Percentiles rank a stretch among this genome's conserved stretches.
Conservation (phyloP, 2,113 vertebrate species). For the Paralichthys olivaceus region DNA sequence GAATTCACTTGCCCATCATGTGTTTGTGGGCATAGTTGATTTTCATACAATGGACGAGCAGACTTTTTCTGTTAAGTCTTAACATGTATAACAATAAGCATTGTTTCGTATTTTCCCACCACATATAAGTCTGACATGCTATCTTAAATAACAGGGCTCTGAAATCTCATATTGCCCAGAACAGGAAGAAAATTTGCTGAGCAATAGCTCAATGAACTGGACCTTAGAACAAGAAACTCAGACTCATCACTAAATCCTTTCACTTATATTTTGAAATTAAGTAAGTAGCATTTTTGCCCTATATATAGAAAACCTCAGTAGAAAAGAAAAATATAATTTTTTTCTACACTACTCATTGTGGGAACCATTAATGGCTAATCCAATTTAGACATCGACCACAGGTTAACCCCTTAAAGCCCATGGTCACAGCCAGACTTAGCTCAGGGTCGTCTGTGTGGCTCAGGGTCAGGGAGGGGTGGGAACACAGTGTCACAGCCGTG, state of each 20-base stretch:
- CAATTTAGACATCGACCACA: slow-evolving; percentile 3
- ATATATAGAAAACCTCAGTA: not conserved
- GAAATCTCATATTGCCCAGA: slow-evolving; percentile 4
- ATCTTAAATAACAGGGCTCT: slow-evolving; percentile 7
- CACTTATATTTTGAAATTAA: too few species aligned
- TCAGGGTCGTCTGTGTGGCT: not conserved
- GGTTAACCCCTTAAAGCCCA: slow-evolving; percentile 5
- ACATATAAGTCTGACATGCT: slow-evolving; percentile 5
- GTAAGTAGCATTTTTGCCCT: too few species aligned
- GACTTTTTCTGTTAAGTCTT: not conserved
- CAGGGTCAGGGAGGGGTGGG: slow-evolving; percentile 16
- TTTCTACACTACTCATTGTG: not conserved
- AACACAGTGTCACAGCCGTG: slow-evolving; percentile 11
- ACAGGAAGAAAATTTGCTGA: slow-evolving; percentile 3
- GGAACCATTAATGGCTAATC: not conserved
- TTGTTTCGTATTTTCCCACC: not conserved
- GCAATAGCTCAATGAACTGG: too few species aligned
- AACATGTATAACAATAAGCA: too few species aligned
- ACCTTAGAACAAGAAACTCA: too few species aligned
- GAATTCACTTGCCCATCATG: not conserved
- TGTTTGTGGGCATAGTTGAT: too few species aligned
- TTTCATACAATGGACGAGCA: not conserved
- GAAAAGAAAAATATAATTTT: not conserved
- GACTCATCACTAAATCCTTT: too few species aligned
- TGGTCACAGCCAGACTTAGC: slow-evolving; percentile 24